A percentile compares a stretch with the other conserved stretches of the same genome.
phyloP scores from a whole-genome alignment of 2,888 invertebrate genomes.

The Serrognathus titanus region DNA sequence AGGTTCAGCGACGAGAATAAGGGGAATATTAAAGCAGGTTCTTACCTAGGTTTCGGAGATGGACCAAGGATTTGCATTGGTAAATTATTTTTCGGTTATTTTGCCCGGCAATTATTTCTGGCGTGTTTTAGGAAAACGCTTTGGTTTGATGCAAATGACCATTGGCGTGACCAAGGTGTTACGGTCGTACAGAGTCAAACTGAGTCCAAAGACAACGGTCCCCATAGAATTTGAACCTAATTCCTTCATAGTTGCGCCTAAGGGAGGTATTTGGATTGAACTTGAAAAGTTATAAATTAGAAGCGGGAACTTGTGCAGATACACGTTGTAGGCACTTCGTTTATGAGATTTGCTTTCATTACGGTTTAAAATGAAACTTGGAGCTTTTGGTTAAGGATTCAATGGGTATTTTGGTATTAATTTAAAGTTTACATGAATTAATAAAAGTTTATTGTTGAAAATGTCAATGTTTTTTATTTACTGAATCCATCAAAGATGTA shows the following conservation, averaged over 20 bases:
- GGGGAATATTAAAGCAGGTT: conserved; percentile 47
- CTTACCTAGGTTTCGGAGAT: conserved; percentile 58
- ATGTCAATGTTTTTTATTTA: too few species aligned
- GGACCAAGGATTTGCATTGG: conserved; percentile 58
- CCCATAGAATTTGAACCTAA: conserved; percentile 9
- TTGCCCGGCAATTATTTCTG: not conserved
- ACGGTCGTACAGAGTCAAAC: conserved; percentile 21
- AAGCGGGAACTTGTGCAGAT: too few species aligned
- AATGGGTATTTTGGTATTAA: too few species aligned
- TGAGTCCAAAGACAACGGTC: conserved; percentile 20
- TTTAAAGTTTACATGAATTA: too few species aligned
- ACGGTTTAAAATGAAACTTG: too few species aligned
- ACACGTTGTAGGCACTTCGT: too few species aligned
- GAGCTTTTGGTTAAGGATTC: too few species aligned
- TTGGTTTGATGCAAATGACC: conserved; percentile 39
- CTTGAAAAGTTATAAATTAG: not conserved
- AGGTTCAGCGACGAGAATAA: conserved; percentile 56
- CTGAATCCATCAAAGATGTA: too few species aligned
- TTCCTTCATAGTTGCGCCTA: not conserved
- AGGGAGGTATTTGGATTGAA: too few species aligned
- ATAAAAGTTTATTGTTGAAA: too few species aligned
- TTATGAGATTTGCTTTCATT: too few species aligned
- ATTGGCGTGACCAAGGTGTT: conserved; percentile 32
- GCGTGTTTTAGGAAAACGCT: conserved; percentile 34
- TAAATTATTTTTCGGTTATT: conserved; percentile 29